Percentiles rank a stretch among this genome's conserved stretches.
phyloP scores from a whole-genome alignment of 2,797 vertebrate species.

The Orientallactaga sibirica region DNA sequence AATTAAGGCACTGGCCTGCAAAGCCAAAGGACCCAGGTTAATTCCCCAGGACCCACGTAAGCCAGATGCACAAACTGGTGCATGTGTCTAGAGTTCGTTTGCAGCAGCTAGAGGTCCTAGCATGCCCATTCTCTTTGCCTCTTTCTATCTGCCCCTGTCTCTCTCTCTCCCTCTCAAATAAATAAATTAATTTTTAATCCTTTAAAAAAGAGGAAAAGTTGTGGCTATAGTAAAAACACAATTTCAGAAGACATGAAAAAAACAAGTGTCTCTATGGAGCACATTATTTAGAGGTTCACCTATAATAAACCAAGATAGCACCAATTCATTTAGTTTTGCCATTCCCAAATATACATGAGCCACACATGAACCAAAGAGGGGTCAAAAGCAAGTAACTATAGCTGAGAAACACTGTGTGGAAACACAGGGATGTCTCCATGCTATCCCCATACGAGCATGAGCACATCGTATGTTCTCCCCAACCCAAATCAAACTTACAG shows the following conservation, averaged over 20 bases:
- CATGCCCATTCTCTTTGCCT: no score
- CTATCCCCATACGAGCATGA: not conserved
- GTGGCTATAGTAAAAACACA: not conserved
- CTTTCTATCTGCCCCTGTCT: no score
- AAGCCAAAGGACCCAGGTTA: no score
- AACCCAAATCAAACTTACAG: conserved; percentile 1
- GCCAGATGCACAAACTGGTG: no score
- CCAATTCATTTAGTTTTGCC: not conserved
- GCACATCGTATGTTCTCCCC: conserved; percentile 21
- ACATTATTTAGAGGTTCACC: not conserved
- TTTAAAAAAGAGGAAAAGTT: not conserved
- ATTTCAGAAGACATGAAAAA: conserved; percentile 55
- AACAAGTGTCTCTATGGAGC: not conserved
- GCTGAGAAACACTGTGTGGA: not conserved
- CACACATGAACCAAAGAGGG: not conserved
- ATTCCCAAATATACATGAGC: not conserved
- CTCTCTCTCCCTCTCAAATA: no score
- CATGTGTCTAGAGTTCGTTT: no score
- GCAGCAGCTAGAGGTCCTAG: no score
- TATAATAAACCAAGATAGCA: not conserved
- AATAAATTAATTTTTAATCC: no score
- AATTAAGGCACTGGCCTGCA: no score
- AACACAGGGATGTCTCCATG: not conserved
- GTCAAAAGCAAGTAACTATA: not conserved
- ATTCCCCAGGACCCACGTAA: no score